Evolutionary conservation across 2,888 invertebrate species (phyloP), one percentile per base, ranked within the genome.

Genomic region (Melieria omissa): DNA sequence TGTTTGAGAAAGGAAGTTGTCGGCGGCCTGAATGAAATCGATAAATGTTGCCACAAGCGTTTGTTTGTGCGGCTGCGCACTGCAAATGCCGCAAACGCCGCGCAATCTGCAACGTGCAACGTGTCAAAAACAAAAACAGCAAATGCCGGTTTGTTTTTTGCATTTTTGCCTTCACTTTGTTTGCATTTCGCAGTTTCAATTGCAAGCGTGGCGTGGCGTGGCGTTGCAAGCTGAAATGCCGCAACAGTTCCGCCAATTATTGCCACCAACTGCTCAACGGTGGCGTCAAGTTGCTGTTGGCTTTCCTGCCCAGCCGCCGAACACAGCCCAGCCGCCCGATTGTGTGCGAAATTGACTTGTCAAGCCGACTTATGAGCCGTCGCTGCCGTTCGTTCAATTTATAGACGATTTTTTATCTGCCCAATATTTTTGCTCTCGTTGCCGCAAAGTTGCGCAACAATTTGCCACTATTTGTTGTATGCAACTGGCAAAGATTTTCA

Each of bases 191-290:
- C 29, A 29, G 29, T 29, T 29, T 29, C 29, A 29, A 29, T 29
- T 29, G 29, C 29, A 29, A 29, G 29, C 14, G 52, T 9, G 49
- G 49, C 14, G 52, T 52, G 12, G 52, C 14, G 6, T 52, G 52
- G 9, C 14, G 6, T 12, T 52, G 12, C n/a, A 14, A 52, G 14
- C 12, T 5, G 14, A 52, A 52, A 52, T 14, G n/a, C 12, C 14
- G 12, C 29, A 63, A 29, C 62, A 55, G 62, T 69, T 57, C 69
- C 69, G 69, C 63, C 63, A 69, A 69, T 69, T 69, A 62, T 14
- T 41, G 55, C 5, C 63, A 16, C 60, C 47, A 47, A 55, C 63
- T 29, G 29, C 29, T 29, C 29, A 29, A 29, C 2, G 2, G 29
- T 29, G 29, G 29, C 29, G 29, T 1, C 29, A 29, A 29, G 29